Conservation (phyloP, 2,888 invertebrate species). For the Pammene aurita region DNA sequence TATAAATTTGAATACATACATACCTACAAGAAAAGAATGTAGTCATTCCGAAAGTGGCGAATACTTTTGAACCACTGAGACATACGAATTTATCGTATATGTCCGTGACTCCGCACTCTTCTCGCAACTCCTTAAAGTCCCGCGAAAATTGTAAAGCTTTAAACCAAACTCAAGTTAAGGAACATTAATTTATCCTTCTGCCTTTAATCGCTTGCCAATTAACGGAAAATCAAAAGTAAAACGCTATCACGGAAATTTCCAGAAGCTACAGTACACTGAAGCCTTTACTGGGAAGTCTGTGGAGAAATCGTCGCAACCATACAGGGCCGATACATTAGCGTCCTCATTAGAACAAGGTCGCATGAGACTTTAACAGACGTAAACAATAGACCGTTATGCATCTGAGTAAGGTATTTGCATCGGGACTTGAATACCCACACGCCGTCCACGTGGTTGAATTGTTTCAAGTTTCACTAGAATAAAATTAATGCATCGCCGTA, state of each 20-base stretch:
- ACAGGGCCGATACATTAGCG: conserved; percentile 17
- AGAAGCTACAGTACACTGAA: neutral
- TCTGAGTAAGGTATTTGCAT: conserved; percentile 53
- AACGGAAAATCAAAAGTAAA: neutral
- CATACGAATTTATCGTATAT: too few species aligned
- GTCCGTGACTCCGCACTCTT: too few species aligned
- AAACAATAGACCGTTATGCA: conserved; percentile 6
- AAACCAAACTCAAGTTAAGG: too few species aligned
- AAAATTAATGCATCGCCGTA: conserved; percentile 27
- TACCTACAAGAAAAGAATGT: neutral
- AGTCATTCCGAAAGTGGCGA: neutral
- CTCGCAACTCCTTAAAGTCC: too few species aligned
- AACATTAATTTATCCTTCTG: neutral
- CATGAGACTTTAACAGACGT: neutral
- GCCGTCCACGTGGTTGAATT: conserved; percentile 31
- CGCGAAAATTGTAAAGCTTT: too few species aligned
- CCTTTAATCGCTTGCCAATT: neutral
- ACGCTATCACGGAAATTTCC: conserved; percentile 1
- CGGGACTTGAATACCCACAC: conserved; percentile 46
- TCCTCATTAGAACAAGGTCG: neutral
- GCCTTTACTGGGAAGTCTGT: conserved; percentile 46
- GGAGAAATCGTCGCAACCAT: conserved; percentile 35
- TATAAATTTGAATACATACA: too few species aligned
- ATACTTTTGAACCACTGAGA: neutral
- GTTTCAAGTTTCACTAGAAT: conserved; percentile 38